Conservation (phyloP, 1,140 invertebrate species). For the Drosophila navojoa region DNA sequence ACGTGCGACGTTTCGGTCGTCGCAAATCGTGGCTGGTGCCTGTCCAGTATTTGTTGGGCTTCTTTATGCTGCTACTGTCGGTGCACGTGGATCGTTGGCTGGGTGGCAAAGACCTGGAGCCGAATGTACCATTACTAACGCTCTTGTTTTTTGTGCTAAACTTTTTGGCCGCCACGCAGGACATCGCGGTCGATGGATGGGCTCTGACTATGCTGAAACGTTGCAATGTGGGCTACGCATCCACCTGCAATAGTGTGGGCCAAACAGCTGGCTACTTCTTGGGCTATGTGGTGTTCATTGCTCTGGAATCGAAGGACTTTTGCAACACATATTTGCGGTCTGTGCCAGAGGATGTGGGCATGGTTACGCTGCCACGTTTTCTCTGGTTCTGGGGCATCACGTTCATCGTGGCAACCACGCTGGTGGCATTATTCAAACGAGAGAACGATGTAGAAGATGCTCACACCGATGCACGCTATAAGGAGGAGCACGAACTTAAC, state of each 20-base stretch:
- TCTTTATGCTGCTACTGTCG: conserved; percentile 94
- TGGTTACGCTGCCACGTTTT: conserved; percentile 96
- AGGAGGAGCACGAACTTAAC: conserved; percentile 85
- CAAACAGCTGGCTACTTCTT: conserved; percentile 99
- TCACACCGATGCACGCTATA: conserved; percentile 83
- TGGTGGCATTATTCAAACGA: conserved; percentile 95
- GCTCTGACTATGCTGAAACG: conserved; percentile 98
- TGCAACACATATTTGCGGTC: conserved; percentile 96
- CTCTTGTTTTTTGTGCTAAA: conserved; percentile 95
- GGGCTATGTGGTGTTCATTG: conserved; percentile 98
- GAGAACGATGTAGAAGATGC: conserved; percentile 87
- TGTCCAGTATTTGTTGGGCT: conserved; percentile 93
- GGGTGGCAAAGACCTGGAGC: conserved; percentile 87
- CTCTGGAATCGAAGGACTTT: conserved; percentile 98
- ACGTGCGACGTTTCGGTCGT: conserved; percentile 92
- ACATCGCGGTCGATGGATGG: conserved; percentile 99
- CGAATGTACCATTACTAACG: conserved; percentile 93
- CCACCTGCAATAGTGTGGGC: conserved; percentile 99
- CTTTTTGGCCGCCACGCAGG: conserved; percentile 99
- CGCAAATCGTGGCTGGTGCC: conserved; percentile 98
- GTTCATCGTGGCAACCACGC: conserved; percentile 95
- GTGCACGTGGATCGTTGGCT: conserved; percentile 90
- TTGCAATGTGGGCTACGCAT: conserved; percentile 99
- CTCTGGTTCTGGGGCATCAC: conserved; percentile 97
- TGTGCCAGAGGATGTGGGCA: conserved; percentile 87